Evolutionary conservation across 2,797 vertebrate species (phyloP).

Genomic region (Mus caroli): DNA sequence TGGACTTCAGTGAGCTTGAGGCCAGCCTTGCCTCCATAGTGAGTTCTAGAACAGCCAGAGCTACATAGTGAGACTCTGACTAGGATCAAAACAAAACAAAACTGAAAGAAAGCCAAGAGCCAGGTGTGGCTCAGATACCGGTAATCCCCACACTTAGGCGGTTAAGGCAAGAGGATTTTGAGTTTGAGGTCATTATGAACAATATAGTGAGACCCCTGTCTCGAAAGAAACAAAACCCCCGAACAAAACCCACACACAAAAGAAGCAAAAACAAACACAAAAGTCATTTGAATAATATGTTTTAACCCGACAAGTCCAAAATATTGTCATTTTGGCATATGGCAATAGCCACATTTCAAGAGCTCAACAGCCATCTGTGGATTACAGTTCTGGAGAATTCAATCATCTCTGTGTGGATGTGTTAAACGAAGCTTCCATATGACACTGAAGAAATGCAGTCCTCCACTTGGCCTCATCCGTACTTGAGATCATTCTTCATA

Average conservation of each 20-base stretch:
- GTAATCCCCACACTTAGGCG: not conserved
- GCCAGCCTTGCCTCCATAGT: not conserved
- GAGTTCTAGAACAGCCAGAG: not conserved
- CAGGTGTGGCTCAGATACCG: not conserved
- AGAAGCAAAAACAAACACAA: conserved; percentile 34
- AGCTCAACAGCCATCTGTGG: not conserved
- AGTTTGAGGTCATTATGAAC: not conserved
- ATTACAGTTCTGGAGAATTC: not conserved
- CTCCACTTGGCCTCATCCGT: not conserved
- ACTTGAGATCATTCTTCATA: not conserved
- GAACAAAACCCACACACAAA: not conserved
- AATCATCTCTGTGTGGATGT: not conserved
- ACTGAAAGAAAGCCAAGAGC: not conserved
- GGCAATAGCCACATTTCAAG: not conserved
- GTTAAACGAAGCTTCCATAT: conserved; percentile 1
- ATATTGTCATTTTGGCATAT: conserved; percentile 54
- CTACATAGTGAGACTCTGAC: not conserved
- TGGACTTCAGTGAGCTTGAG: not conserved
- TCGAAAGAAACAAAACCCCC: not conserved
- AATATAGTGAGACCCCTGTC: not conserved
- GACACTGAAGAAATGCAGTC: not conserved
- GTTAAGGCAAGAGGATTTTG: not conserved
- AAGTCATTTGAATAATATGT: conserved; percentile 47
- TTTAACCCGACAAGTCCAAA: conserved; percentile 56
- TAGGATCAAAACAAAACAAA: not conserved